Conservation (phyloP, 2,113 vertebrate species). For the Channa maculata region DNA sequence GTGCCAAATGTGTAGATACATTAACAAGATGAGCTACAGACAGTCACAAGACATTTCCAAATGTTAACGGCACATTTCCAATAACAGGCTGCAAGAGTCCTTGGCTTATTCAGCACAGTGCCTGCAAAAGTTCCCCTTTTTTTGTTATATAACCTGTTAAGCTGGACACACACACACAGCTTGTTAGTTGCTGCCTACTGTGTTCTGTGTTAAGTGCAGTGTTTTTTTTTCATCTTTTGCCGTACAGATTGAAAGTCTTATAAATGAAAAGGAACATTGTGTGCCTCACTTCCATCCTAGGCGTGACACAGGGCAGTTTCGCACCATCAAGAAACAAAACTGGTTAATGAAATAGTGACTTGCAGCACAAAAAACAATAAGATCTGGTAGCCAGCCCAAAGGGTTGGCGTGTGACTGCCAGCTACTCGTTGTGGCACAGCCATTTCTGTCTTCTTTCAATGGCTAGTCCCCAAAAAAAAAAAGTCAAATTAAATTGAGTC, state of each 20-base stretch:
- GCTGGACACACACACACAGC: too few relatives aligned
- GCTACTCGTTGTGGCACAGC: constrained; percentile 28
- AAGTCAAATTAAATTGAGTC: constrained; percentile 24
- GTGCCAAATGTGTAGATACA: too few relatives aligned
- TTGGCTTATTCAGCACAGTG: neutral
- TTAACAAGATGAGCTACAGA: neutral
- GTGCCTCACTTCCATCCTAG: too few relatives aligned
- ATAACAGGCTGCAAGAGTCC: neutral
- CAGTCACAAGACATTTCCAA: neutral
- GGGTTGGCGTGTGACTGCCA: constrained; percentile 17
- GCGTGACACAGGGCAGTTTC: too few relatives aligned
- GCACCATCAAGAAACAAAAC: too few relatives aligned
- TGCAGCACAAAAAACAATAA: constrained; percentile 8
- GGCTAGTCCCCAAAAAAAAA: constrained; percentile 15
- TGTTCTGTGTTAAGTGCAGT: neutral
- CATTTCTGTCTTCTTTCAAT: constrained; percentile 17
- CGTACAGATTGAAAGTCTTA: neutral
- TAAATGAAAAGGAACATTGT: neutral
- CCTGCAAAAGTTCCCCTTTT: neutral
- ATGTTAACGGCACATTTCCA: neutral
- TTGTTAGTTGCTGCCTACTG: too few relatives aligned
- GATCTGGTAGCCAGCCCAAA: constrained; percentile 8
- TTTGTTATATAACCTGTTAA: too few relatives aligned
- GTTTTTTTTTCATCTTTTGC: neutral
- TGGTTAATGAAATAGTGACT: neutral